Conservation (phyloP, 2,797 vertebrate species). For the Mallotus villosus region DNA sequence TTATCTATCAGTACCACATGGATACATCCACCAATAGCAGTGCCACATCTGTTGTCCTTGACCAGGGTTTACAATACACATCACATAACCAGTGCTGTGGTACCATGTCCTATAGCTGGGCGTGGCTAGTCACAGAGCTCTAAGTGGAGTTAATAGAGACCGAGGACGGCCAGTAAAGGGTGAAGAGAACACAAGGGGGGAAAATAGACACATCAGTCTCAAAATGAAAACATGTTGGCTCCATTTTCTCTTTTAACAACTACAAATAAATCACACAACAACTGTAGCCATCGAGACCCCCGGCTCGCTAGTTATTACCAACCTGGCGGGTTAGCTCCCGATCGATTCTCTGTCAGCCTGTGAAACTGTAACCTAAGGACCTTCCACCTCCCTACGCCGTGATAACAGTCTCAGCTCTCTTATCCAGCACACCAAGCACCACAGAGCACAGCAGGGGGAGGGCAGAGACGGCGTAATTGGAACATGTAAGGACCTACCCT, state of each 20-base stretch:
- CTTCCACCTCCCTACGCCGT: slow-evolving; percentile 52
- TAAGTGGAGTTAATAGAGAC: slow-evolving; percentile 40
- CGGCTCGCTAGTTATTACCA: slow-evolving; percentile 47
- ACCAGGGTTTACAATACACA: not conserved
- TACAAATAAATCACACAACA: slow-evolving; percentile 66
- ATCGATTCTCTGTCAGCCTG: slow-evolving; percentile 65
- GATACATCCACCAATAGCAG: not conserved
- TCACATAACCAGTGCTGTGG: not conserved
- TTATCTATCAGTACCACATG: not conserved
- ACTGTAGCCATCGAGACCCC: slow-evolving; percentile 46
- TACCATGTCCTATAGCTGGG: not conserved
- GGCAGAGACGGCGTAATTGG: slow-evolving; percentile 13
- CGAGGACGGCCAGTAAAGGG: slow-evolving; percentile 54
- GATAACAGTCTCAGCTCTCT: slow-evolving; percentile 29
- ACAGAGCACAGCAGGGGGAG: slow-evolving; percentile 14
- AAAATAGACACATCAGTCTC: slow-evolving; percentile 44
- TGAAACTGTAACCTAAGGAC: slow-evolving; percentile 34
- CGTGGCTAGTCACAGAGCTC: slow-evolving; percentile 18
- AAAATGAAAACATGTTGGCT: slow-evolving; percentile 73
- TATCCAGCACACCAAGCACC: slow-evolving; percentile 30
- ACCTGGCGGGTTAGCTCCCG: slow-evolving; percentile 56
- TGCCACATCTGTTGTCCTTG: not conserved
- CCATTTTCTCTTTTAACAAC: slow-evolving; percentile 67
- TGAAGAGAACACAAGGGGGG: slow-evolving; percentile 52
- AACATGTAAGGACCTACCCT: slow-evolving; percentile 6